Conservation (phyloP, 2,888 invertebrate genomes). For the Tenthredo livida region DNA sequence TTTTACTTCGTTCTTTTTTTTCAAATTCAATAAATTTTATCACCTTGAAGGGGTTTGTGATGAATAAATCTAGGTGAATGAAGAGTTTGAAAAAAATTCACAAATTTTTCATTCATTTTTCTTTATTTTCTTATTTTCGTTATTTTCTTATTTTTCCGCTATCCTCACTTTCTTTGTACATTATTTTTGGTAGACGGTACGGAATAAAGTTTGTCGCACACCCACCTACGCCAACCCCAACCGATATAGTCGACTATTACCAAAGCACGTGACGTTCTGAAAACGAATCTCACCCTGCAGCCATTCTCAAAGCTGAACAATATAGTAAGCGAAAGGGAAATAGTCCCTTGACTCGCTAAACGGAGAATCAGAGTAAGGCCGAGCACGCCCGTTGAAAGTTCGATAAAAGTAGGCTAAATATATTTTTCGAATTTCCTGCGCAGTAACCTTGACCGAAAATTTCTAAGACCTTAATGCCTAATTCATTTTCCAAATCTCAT, state of each 20-base stretch:
- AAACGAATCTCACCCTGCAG: conserved; percentile 34
- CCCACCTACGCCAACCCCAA: conserved; percentile 3
- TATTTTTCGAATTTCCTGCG: neutral
- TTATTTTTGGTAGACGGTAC: conserved; percentile 27
- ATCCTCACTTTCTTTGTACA: neutral
- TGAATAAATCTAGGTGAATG: too few species aligned
- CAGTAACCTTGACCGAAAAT: neutral
- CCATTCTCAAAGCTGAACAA: conserved; percentile 11
- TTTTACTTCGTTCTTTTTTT: too few species aligned
- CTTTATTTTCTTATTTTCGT: neutral
- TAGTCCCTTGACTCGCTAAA: conserved; percentile 24
- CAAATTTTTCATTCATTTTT: neutral
- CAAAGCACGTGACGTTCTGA: conserved; percentile 39
- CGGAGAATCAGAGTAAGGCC: conserved; percentile 14
- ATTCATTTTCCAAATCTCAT: neutral
- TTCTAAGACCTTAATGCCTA: neutral
- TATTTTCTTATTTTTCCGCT: neutral
- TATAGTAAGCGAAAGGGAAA: conserved; percentile 29
- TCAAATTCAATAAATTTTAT: neutral
- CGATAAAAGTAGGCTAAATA: neutral
- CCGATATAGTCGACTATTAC: conserved; percentile 49
- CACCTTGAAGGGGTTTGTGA: too few species aligned
- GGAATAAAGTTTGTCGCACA: neutral
- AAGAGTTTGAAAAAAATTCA: neutral
- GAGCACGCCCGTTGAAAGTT: neutral